Evolutionary conservation across 2,797 vertebrate species (phyloP).

Genomic region (Graptemys geographica): DNA sequence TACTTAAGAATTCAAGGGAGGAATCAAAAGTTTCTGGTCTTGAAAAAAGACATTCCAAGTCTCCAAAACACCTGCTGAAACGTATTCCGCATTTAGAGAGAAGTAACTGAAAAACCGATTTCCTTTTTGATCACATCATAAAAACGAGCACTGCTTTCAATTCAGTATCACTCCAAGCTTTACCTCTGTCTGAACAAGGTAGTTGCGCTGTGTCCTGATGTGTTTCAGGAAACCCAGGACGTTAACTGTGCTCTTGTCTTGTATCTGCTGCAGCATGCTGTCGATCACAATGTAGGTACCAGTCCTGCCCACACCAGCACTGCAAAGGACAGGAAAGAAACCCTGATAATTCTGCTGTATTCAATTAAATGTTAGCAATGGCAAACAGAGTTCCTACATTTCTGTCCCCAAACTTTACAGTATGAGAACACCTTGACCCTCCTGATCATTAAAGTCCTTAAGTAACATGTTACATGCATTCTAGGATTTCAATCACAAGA

Average conservation of each 20-base stretch:
- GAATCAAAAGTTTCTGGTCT: constrained; percentile 27
- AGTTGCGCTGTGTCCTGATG: constrained; percentile 99
- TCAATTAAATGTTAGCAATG: not conserved
- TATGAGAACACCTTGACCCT: not conserved
- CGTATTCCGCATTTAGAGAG: not conserved
- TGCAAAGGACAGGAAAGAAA: constrained; percentile 74
- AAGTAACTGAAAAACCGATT: constrained; percentile 11
- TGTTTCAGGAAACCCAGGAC: constrained; percentile 99
- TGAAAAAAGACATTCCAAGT: not conserved
- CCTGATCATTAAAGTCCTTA: not conserved
- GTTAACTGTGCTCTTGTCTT: constrained; percentile 98
- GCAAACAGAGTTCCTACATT: constrained; percentile 6
- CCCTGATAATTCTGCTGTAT: not conserved
- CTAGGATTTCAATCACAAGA: not conserved
- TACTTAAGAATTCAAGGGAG: not conserved
- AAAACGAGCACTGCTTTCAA: constrained; percentile 16
- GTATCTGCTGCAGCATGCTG: constrained; percentile 99
- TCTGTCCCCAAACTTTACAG: not conserved
- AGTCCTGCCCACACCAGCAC: constrained; percentile 98
- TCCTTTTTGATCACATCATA: not conserved
- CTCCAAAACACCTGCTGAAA: not conserved
- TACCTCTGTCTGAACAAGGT: constrained; percentile 99
- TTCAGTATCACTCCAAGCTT: constrained; percentile 25
- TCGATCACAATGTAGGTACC: constrained; percentile 99
- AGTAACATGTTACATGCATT: constrained; percentile 7